Conservation (phyloP, 2,113 vertebrate species). For the Pandion haliaetus region DNA sequence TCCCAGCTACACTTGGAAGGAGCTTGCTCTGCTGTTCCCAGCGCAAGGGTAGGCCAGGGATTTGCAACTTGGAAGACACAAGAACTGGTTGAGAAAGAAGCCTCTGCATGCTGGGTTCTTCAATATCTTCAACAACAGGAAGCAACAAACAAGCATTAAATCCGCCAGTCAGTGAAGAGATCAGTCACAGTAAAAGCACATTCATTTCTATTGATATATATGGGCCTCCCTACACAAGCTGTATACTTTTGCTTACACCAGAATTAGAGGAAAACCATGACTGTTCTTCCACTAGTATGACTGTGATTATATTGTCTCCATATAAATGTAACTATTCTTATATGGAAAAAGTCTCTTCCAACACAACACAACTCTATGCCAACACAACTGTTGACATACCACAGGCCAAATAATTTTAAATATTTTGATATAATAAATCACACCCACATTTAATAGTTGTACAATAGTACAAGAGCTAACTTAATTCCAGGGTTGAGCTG, state of each 20-base stretch:
- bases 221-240: not conserved
- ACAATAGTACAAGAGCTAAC: not conserved
- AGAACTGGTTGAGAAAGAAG: slow-evolving; percentile 80
- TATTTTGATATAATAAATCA: slow-evolving; percentile 18
- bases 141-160: not conserved
- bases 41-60: slow-evolving; percentile 79
- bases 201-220: not conserved
- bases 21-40: slow-evolving; percentile 91
- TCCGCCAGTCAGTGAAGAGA: not conserved
- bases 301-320: not conserved
- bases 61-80: slow-evolving; percentile 78
- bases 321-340: not conserved
- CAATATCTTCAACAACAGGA: slow-evolving; percentile 59
- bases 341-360: not conserved
- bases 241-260: not conserved
- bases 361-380: not conserved
- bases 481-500: not conserved
- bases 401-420: not conserved
- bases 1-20: slow-evolving; percentile 84
- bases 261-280: not conserved
- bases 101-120: slow-evolving; percentile 72
- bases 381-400: not conserved
- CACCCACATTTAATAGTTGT: not conserved
- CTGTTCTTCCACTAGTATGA: not conserved
- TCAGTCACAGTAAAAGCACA: not conserved